phyloP scores from a whole-genome alignment of 1,140 invertebrate species.

The Sminthurinus signatus region DNA sequence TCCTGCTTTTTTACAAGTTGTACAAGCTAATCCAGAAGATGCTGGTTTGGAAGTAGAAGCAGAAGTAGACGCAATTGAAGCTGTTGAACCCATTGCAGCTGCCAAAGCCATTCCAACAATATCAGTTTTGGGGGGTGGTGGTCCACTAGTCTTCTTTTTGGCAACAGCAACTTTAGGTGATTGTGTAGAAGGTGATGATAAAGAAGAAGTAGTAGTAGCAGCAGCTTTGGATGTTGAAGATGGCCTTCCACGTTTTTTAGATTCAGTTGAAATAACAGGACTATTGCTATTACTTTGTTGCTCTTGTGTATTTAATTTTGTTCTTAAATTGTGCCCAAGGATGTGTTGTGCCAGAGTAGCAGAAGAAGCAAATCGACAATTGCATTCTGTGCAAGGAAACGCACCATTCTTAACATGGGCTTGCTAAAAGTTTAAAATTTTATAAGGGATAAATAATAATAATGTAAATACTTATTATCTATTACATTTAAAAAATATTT shows the following conservation, averaged over 20 bases:
- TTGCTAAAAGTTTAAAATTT: too few relatives aligned
- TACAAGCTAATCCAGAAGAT: neutral
- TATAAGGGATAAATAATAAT: neutral
- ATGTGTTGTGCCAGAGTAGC: neutral
- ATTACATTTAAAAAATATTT: too few relatives aligned
- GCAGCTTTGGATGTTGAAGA: neutral
- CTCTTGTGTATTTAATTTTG: too few relatives aligned
- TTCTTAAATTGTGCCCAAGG: too few relatives aligned
- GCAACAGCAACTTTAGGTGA: conserved; percentile 7
- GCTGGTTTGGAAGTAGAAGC: neutral
- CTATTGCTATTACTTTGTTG: too few relatives aligned
- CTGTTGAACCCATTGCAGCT: conserved; percentile 5
- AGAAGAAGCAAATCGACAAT: neutral
- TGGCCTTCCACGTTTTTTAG: neutral
- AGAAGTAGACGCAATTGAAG: neutral
- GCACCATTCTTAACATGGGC: neutral
- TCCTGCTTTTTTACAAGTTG: neutral
- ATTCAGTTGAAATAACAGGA: too few relatives aligned
- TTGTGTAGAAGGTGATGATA: neutral
- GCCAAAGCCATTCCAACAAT: conserved; percentile 6
- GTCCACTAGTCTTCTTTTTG: neutral
- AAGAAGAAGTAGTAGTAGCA: too few relatives aligned
- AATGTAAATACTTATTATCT: too few relatives aligned
- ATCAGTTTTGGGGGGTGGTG: neutral
- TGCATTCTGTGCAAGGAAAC: neutral